Base-by-base conservation (phyloP, 2,888 invertebrate genomes). In the Melanchra persicariae region DNA sequence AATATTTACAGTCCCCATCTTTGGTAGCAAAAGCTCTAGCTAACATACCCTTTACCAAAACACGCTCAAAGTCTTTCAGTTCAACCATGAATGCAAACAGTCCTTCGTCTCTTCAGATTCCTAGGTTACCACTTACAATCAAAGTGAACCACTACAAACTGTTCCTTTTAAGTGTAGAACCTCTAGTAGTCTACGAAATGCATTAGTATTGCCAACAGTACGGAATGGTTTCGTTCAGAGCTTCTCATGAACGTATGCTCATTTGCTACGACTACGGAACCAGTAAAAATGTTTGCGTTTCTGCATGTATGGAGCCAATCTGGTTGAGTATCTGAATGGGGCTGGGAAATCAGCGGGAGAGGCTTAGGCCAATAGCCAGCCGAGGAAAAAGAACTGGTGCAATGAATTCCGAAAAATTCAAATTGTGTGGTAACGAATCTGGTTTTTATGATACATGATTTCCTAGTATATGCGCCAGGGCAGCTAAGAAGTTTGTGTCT, bases 271-370 rank as follows among this genome's bases (percentile, higher is more conserved):
- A 61, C 58, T 67, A 58, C 40, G 63, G 74, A 78, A 74, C 81
- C 60, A 81, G 81, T 85, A 84, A 81, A 84, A 85, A 85, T 74
- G 74, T 83, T 84, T 84, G 83, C 81, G 54, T 76, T 80, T 78
- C 71, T 75, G 83, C 77, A 81, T 83, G 64, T 69, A 62, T 73
- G 72, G 51, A 79, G 70, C 74, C 85, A 85, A 85, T 85, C 85
- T 83, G 62, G 64, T 77, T 72, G 75, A 85, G 82, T 85, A 85
- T 79, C 61, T 69, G 68, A 74, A 66, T 84, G 68, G 70, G 70
- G 80, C 70, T 45, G 1, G 30, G 24, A 54, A 78, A 75, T 12
- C 3, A 47, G 78, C 78, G 79, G 65, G 37, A 24, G 8, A 10
- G 5, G 17, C 1, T 17, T 51, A 30, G n/a, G 24, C 9, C 8